phyloP scores from a whole-genome alignment of 2,113 vertebrate species.

The Dipodomys ordii region DNA sequence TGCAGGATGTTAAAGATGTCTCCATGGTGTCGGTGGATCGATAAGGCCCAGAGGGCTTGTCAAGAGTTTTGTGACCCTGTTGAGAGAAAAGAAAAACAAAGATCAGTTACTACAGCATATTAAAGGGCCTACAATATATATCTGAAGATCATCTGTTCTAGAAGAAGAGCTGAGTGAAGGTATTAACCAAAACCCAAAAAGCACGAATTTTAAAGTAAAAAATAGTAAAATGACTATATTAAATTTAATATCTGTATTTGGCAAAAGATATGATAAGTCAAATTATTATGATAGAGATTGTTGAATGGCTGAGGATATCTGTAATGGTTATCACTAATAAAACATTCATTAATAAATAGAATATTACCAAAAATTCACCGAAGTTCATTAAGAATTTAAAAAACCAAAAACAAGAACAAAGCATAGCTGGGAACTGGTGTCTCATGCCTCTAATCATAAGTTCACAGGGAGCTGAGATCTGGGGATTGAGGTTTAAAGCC shows the following conservation, averaged over 20 bases:
- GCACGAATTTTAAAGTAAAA: not conserved
- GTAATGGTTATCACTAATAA: not conserved
- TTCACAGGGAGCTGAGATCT: too few species aligned
- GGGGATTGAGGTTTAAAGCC: too few species aligned
- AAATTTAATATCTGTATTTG: not conserved
- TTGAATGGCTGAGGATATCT: not conserved
- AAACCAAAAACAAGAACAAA: too few species aligned
- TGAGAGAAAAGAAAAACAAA: constrained; percentile 50
- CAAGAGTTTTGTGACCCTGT: constrained; percentile 55
- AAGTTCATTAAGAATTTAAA: not conserved
- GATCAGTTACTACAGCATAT: constrained; percentile 25
- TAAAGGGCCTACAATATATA: not conserved
- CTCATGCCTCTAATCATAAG: too few species aligned
- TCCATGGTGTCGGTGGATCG: constrained; percentile 13
- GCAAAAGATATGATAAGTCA: not conserved
- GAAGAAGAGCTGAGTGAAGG: not conserved
- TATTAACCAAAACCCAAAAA: constrained; percentile 28
- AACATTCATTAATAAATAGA: not conserved
- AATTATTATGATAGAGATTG: not conserved
- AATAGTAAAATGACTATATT: not conserved
- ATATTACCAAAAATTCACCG: not conserved
- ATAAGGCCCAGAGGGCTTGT: constrained; percentile 40
- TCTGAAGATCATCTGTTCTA: not conserved
- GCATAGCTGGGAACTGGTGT: too few species aligned
- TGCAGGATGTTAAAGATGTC: constrained; percentile 50